Base-by-base conservation (phyloP, 2,113 vertebrate species). In the Glaucidium brasilianum region DNA sequence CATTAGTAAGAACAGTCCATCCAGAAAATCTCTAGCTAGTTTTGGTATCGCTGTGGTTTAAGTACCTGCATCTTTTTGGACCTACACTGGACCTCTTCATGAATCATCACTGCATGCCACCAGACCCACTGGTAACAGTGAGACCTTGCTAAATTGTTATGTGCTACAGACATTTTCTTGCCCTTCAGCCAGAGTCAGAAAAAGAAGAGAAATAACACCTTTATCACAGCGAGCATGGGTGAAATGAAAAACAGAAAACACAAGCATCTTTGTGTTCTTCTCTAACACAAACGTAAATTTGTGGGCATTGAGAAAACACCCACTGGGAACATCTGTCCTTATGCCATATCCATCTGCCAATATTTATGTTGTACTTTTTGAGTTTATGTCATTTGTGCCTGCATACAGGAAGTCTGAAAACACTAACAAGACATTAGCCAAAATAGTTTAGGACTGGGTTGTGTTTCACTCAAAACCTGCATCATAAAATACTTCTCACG, bases 331-430 rank as follows among this genome's bases (percentile, higher is more conserved):
- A 82, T 62, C 5, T 76, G 67, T 76, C 49, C 22, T 88, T 69
- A 72, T 30, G 29, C 34, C 34, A 52, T 47, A 79, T 26, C 30
- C 60, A 80, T 72, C 87, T 75, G 58, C 35, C 94, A 89, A 86
- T 95, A 96, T 87, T 96, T 94, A 56, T 81, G 29, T n/a, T 89
- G 25, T 79, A 79, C 27, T 88, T 93, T 35, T 55, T 62, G 47
- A 76, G 59, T 91, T 60, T 71, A 23, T 58, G 74, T 58, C 67
- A 88, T 87, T 85, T 83, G 11, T n/a, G 66, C 19, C 35, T 79
- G 37, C 74, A 69, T 20, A 35, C 22, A 76, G 47, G 72, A 90
- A 63, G 15, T 64, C 69, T 32, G 41, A 78, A 86, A 85, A 85
- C 30, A 64, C 37, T 22, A 53, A 66, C 21, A 39, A 67, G 14